These are phyloP conservation scores for Rhaphigaster nebulosa DNA, from an alignment of 2,888 invertebrate species.

Conservation along the genomic window DNA sequence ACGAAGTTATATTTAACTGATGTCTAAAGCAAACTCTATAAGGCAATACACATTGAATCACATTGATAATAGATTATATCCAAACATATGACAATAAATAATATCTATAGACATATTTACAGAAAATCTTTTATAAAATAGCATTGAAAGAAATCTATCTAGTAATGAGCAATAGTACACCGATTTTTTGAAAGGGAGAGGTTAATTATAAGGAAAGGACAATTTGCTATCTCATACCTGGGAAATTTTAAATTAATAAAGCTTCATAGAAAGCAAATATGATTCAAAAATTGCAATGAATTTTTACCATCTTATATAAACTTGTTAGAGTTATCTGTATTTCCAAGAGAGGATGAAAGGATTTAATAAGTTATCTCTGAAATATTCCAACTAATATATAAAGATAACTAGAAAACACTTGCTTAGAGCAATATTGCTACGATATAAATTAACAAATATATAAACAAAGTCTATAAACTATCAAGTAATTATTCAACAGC, in stretches of 20 bases:
- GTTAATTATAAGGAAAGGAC: neutral
- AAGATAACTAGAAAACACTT: neutral
- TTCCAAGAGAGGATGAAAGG: neutral
- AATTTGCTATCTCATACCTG: neutral
- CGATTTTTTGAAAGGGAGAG: neutral
- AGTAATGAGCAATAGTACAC: neutral
- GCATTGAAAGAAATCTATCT: neutral
- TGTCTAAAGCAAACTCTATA: neutral
- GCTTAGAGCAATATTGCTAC: neutral
- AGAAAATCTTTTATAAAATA: neutral
- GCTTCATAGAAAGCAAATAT: no score
- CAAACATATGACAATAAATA: conserved; percentile 25
- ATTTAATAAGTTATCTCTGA: neutral
- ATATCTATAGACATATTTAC: conserved; percentile 37
- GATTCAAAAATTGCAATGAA: no score
- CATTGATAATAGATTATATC: neutral
- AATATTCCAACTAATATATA: neutral
- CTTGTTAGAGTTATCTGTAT: neutral
- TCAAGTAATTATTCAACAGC: neutral
- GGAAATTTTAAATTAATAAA: no score
- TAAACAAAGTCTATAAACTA: neutral
- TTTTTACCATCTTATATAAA: neutral
- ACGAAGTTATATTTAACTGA: neutral
- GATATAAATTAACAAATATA: neutral
- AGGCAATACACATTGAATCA: neutral